A percentile compares a stretch with the other conserved stretches of the same genome.
Evolutionary conservation across 2,113 vertebrate genomes (phyloP).

Genomic region (Gymnogyps californianus): DNA sequence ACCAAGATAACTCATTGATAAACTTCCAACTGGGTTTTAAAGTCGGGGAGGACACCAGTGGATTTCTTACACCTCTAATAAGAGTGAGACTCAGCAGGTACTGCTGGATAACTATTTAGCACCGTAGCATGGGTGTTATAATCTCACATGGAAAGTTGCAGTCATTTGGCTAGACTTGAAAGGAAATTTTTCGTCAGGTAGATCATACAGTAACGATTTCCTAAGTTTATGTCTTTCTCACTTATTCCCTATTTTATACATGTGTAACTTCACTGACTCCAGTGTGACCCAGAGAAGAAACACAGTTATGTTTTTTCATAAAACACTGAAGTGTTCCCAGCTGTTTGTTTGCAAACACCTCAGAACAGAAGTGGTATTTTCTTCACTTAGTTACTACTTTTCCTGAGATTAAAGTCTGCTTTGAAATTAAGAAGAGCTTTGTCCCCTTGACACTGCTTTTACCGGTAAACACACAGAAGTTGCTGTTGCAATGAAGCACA

Average conservation of each 20-base stretch:
- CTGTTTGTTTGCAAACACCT: neutral
- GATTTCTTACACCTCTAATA: constrained; percentile 36
- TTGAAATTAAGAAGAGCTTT: neutral
- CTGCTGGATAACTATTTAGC: constrained; percentile 17
- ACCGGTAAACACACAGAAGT: neutral
- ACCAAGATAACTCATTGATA: constrained; percentile 55
- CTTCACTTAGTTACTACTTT: neutral
- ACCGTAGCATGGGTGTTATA: neutral
- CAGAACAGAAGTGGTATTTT: neutral
- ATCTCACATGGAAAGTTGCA: neutral
- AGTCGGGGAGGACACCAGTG: neutral
- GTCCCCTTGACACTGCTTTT: neutral
- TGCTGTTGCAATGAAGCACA: neutral
- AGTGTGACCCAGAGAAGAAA: neutral
- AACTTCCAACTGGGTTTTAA: constrained; percentile 44
- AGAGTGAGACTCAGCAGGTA: neutral
- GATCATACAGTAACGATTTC: neutral
- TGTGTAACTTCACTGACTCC: neutral
- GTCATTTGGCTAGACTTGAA: neutral
- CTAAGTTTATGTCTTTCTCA: neutral
- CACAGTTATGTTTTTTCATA: neutral
- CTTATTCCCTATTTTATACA: neutral
- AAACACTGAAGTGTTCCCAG: neutral
- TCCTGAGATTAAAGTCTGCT: neutral
- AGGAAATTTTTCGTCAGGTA: neutral